Evolutionary conservation across 2,113 vertebrate genomes (phyloP).

Genomic region (Lepisosteus oculatus): DNA sequence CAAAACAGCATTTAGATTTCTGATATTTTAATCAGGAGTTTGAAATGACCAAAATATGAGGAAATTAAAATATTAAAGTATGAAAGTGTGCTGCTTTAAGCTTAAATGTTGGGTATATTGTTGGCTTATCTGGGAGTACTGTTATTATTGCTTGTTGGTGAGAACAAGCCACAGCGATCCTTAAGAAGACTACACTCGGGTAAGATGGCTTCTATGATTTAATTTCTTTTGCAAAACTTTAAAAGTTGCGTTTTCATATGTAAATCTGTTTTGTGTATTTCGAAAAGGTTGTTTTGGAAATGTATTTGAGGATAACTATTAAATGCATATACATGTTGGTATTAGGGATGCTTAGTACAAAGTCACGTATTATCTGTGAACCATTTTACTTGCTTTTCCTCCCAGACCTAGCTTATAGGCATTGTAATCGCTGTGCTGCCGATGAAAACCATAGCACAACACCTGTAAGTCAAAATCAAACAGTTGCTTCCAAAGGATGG

Average conservation of each 20-base stretch:
- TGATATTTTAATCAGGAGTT: too few relatives aligned
- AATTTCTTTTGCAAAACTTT: constrained; percentile 59
- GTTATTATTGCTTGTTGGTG: constrained; percentile 31
- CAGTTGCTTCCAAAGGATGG: constrained; percentile 89
- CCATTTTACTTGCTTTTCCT: constrained; percentile 99
- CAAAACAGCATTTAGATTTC: too few relatives aligned
- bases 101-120: constrained; percentile 48
- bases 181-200: constrained; percentile 56
- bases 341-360: constrained; percentile 34
- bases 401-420: constrained; percentile 99
- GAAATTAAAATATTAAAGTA: too few relatives aligned
- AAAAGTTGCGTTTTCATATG: constrained; percentile 22
- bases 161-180: constrained; percentile 42
- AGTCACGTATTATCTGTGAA: constrained; percentile 73
- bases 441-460: constrained; percentile 97
- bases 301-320: constrained; percentile 44
- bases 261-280: constrained; percentile 29
- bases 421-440: constrained; percentile 97
- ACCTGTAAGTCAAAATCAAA: constrained; percentile 98
- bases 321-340: constrained; percentile 42
- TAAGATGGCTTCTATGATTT: constrained; percentile 75
- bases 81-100: too few relatives aligned
- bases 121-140: constrained; percentile 29
- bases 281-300: constrained; percentile 41
- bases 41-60: too few relatives aligned